A percentile compares a stretch with the other conserved stretches of the same genome.
Conservation (phyloP, 1,140 invertebrate species). For the Drosophila kurseongensis region DNA sequence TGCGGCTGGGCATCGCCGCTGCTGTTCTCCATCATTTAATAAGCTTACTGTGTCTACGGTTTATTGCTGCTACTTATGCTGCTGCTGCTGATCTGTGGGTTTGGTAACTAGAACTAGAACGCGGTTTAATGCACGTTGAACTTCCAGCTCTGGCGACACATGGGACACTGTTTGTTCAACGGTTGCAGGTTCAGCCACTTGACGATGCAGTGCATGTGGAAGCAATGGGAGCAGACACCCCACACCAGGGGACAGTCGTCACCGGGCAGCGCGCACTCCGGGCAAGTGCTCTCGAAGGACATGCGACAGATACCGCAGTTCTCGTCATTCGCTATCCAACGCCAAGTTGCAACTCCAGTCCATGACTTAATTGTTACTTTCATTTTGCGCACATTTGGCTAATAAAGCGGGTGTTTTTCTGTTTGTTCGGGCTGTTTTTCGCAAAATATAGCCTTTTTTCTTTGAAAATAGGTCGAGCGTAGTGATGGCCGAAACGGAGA, state of each 20-base stretch:
- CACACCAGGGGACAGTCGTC: conserved; percentile 99
- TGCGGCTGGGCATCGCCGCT: conserved; percentile 48
- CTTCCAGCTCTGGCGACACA: conserved; percentile 99
- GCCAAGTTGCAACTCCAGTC: conserved; percentile 98
- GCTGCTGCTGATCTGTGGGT: conserved; percentile 23
- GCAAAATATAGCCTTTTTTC: conserved; percentile 67
- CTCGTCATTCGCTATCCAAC: conserved; percentile 99
- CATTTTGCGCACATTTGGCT: conserved; percentile 78
- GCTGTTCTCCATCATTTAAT: conserved; percentile 66
- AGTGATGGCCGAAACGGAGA: conserved; percentile 19
- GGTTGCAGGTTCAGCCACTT: conserved; percentile 99
- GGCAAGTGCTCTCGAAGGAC: conserved; percentile 98
- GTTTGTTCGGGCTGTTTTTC: conserved; percentile 28
- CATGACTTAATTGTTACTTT: conserved; percentile 87
- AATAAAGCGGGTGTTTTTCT: conserved; percentile 15
- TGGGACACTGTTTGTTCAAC: conserved; percentile 97
- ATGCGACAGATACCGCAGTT: conserved; percentile 99
- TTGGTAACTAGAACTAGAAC: conserved; percentile 13
- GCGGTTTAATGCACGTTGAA: conserved; percentile 91
- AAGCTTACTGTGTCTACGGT: conserved; percentile 22
- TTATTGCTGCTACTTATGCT: not conserved
- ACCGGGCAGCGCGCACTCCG: conserved; percentile 98
- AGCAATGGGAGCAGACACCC: conserved; percentile 99
- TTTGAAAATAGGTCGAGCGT: conserved; percentile 69
- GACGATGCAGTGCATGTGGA: conserved; percentile 99